Percentiles rank a stretch among this genome's conserved stretches.
Evolutionary conservation across 1,140 invertebrate species (phyloP).

Genomic region (Riptortus pedestris): DNA sequence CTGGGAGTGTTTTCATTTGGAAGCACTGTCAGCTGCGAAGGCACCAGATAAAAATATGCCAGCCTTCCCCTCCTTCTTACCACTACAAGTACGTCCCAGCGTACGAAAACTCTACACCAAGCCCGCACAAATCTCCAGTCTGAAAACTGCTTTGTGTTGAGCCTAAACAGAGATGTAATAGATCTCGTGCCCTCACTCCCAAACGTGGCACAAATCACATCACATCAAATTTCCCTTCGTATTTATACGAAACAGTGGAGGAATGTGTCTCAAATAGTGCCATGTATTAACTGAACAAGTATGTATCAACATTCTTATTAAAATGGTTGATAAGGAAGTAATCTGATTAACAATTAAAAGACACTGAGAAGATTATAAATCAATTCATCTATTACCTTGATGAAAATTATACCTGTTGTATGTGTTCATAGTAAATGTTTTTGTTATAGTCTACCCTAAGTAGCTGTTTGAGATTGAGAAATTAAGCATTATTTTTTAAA

Average conservation of each 20-base stretch:
- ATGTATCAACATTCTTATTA: background rate
- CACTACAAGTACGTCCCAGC: slow-evolving; percentile 32
- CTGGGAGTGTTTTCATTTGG: background rate
- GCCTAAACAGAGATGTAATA: background rate
- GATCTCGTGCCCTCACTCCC: background rate
- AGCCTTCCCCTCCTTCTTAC: slow-evolving; percentile 28
- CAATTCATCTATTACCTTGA: background rate
- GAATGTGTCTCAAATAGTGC: slow-evolving; percentile 5
- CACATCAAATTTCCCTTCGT: slow-evolving; percentile 5
- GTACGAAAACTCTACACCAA: slow-evolving; percentile 21
- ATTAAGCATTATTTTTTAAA: background rate
- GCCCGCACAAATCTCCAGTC: slow-evolving; percentile 9
- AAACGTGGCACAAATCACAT: slow-evolving; percentile 8
- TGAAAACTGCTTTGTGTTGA: slow-evolving; percentile 9
- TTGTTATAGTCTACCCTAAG: background rate
- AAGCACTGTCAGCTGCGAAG: slow-evolving; percentile 1
- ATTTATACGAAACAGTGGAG: background rate
- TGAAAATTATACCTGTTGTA: background rate
- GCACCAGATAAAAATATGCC: slow-evolving; percentile 25
- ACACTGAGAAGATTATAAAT: background rate
- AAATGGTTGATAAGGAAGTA: background rate
- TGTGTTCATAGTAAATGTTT: slow-evolving; percentile 9
- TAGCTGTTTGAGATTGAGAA: slow-evolving; percentile 1
- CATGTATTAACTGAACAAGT: slow-evolving; percentile 4
- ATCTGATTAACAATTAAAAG: too few relatives aligned